phyloP scores from a whole-genome alignment of 2,113 vertebrate genomes.

The Semnopithecus entellus region DNA sequence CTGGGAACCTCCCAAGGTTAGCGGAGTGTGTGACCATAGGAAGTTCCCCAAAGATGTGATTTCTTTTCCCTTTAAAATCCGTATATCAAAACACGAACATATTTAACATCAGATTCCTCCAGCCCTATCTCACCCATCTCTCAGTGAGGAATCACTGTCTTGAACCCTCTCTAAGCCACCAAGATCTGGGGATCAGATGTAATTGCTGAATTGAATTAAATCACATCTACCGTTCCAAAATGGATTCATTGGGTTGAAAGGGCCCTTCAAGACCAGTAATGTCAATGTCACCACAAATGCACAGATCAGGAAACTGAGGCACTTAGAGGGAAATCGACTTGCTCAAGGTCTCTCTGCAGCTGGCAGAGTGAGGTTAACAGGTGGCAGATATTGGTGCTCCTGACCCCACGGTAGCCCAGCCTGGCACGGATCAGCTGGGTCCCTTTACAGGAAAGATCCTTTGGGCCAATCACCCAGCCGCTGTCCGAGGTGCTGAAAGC shows the following conservation, averaged over 20 bases:
- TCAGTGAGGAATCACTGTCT: background rate
- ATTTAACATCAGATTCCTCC: background rate
- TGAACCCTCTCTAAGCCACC: background rate
- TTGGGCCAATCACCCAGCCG: fast-evolving
- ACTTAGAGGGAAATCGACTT: background rate
- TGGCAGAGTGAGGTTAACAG: background rate
- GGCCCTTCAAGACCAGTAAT: background rate
- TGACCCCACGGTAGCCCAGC: background rate
- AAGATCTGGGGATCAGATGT: background rate
- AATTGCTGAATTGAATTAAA: too few species aligned
- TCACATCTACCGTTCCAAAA: background rate
- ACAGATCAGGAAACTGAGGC: background rate
- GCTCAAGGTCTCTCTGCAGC: background rate
- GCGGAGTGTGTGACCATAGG: background rate
- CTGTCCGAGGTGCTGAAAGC: background rate
- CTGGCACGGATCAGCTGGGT: fast-evolving
- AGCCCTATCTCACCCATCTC: background rate
- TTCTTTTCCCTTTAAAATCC: background rate
- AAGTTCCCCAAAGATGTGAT: background rate
- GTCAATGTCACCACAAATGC: background rate
- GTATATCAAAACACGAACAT: background rate
- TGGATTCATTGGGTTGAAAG: background rate
- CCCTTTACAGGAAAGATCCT: background rate
- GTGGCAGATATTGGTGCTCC: background rate
- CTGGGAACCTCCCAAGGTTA: background rate